Conservation (phyloP, 1,140 invertebrate species). For the Drosophila tani region DNA sequence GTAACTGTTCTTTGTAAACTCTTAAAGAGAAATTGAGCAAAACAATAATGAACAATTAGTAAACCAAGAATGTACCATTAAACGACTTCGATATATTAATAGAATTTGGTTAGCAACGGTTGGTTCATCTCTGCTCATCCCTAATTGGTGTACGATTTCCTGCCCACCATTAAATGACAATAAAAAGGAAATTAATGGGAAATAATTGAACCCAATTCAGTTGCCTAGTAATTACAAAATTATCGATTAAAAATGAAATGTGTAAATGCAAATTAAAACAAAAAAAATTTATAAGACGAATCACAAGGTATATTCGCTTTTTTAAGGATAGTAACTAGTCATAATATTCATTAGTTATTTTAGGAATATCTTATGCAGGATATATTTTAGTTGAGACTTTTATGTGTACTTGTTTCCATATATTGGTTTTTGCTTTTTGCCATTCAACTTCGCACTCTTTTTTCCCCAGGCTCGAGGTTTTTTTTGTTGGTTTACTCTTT, state of each 20-base stretch:
- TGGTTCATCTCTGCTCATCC: background rate
- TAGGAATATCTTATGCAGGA: background rate
- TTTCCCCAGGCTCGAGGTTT: background rate
- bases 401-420: background rate
- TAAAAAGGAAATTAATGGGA: background rate
- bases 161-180: background rate
- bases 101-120: constrained; percentile 5
- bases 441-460: constrained; percentile 48
- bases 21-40: background rate
- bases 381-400: background rate
- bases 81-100: background rate
- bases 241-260: background rate
- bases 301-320: too few relatives aligned
- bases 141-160: constrained; percentile 3
- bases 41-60: background rate
- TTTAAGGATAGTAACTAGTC: too few relatives aligned
- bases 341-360: background rate
- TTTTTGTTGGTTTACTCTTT: constrained; percentile 18
- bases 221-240: background rate
- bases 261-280: background rate
- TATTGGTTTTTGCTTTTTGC: constrained; percentile 18
- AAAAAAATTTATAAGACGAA: too few relatives aligned
- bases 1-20: background rate
- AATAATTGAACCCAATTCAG: background rate
- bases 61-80: background rate